These are phyloP conservation scores for Exocentrus adspersus DNA, from an alignment of 2,888 invertebrate species.

Conservation along the genomic window DNA sequence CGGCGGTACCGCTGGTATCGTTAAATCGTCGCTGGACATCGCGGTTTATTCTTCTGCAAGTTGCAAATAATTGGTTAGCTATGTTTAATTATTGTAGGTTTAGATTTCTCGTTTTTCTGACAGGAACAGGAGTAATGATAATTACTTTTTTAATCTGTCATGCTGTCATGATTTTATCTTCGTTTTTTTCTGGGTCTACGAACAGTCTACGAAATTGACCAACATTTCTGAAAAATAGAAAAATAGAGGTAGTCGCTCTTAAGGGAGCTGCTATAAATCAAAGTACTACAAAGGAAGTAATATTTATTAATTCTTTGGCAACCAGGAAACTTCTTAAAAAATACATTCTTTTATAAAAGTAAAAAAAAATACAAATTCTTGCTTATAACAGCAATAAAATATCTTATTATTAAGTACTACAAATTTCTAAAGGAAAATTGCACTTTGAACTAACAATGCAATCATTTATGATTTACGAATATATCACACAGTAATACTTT, in stretches of 20 bases:
- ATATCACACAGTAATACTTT: slow-evolving; percentile 3
- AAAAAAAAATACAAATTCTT: background rate
- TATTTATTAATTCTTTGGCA: background rate
- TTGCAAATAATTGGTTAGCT: no score
- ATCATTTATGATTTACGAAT: background rate
- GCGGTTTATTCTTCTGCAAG: no score
- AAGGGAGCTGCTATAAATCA: no score
- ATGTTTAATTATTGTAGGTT: no score
- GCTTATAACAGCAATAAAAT: slow-evolving; percentile 4
- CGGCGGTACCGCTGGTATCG: no score
- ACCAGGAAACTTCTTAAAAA: background rate
- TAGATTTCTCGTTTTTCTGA: no score
- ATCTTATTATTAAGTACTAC: background rate
- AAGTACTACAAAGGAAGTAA: background rate
- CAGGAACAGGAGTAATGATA: no score
- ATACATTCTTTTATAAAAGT: background rate
- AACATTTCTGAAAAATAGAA: no score
- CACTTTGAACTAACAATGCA: background rate
- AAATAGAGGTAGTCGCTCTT: no score
- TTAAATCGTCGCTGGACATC: no score
- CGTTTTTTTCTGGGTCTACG: background rate
- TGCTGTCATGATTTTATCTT: background rate
- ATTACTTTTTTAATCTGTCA: no score
- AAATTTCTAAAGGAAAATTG: slow-evolving; percentile 9
- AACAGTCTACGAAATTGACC: no score